Evolutionary conservation across 2,797 vertebrate genomes (phyloP).

Genomic region (Neoniphon sammara): DNA sequence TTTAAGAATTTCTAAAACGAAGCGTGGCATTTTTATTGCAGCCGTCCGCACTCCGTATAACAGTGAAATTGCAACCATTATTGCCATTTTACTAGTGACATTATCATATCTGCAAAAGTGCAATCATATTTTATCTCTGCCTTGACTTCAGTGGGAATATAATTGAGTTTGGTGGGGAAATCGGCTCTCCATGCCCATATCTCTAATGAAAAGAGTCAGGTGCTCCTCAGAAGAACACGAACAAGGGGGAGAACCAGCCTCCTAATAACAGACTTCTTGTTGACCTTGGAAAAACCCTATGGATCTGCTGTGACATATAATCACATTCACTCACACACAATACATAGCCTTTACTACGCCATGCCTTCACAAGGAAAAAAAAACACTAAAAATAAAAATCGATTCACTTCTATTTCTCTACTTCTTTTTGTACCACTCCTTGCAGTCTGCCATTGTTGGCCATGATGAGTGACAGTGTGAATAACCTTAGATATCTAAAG

Average conservation of each 20-base stretch:
- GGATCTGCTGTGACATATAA: not conserved
- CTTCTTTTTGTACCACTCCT: conserved; percentile 12
- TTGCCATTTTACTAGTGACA: conserved; percentile 1
- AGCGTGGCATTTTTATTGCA: not conserved
- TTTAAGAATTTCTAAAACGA: not conserved
- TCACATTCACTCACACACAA: conserved; percentile 12
- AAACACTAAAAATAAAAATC: no score
- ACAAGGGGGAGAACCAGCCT: conserved; percentile 3
- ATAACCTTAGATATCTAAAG: conserved; percentile 45
- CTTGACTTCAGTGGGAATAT: conserved; percentile 20
- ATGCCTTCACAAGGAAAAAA: not conserved
- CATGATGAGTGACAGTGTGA: conserved; percentile 48
- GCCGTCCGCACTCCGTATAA: no score
- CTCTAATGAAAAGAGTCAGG: conserved; percentile 21
- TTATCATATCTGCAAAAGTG: conserved; percentile 18
- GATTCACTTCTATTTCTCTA: no score
- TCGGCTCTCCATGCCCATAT: conserved; percentile 32
- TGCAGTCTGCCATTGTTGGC: conserved; percentile 37
- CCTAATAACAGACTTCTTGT: conserved; percentile 6
- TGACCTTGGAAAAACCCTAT: conserved; percentile 23
- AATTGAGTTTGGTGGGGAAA: conserved; percentile 22
- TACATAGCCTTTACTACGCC: conserved; percentile 6
- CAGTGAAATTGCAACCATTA: not conserved
- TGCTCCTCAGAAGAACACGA: conserved; percentile 8
- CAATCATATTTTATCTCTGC: conserved; percentile 19